Conservation (phyloP, 2,113 vertebrate species). For the Elaphurus davidianus region DNA sequence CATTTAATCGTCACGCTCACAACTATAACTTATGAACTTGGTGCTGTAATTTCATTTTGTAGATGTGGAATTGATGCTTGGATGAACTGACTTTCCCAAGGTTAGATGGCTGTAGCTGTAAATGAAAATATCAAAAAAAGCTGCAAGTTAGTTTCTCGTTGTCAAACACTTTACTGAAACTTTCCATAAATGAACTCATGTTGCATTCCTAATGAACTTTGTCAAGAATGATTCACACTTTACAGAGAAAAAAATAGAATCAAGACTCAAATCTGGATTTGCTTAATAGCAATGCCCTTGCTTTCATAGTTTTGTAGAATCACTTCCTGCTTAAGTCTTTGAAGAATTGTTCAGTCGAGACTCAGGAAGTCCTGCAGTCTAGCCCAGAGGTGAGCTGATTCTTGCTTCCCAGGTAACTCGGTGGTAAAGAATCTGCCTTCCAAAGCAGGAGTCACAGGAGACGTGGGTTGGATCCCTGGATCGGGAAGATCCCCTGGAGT, state of each 20-base stretch:
- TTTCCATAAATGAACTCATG: background rate
- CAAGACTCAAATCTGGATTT: background rate
- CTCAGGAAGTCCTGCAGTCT: background rate
- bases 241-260: background rate
- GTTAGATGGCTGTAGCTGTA: background rate
- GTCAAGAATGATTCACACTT: background rate
- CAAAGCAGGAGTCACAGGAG: background rate
- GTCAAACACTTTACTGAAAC: background rate
- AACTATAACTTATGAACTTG: background rate
- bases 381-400: background rate
- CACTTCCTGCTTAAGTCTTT: background rate
- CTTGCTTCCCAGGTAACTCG: background rate
- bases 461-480: background rate
- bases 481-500: background rate
- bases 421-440: background rate
- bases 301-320: background rate
- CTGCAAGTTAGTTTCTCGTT: background rate
- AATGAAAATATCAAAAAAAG: background rate
- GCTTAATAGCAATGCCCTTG: background rate
- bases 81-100: background rate
- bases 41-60: background rate
- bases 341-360: background rate
- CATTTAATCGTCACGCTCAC: background rate
- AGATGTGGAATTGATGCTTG: background rate
- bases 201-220: background rate